These are phyloP conservation scores for Ethmia dodecea DNA, from an alignment of 2,888 invertebrate genomes.

Conservation along the genomic window DNA sequence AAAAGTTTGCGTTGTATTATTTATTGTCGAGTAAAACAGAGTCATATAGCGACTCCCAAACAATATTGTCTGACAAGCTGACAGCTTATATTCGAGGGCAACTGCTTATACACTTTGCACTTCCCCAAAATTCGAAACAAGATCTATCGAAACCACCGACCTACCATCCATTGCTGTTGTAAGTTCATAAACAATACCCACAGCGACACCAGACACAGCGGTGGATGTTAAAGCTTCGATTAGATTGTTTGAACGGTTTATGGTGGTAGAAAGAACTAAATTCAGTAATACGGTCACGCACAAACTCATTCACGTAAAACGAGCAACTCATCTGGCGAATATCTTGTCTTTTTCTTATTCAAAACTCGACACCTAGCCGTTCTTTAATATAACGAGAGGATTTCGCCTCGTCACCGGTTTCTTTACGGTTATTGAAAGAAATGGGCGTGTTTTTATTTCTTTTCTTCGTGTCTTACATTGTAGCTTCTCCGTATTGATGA, in stretches of 20 bases:
- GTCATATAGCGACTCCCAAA: conserved; percentile 16
- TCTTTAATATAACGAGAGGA: conserved; percentile 12
- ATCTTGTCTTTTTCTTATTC: conserved; percentile 31
- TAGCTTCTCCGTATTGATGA: no score
- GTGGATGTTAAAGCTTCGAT: no score
- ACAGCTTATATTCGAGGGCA: conserved; percentile 16
- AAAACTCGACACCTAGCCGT: conserved; percentile 31
- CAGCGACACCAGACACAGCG: no score
- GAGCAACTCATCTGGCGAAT: conserved; percentile 31
- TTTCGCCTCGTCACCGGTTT: conserved; percentile 6
- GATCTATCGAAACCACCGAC: no score
- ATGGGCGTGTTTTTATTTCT: not conserved
- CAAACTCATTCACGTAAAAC: conserved; percentile 28
- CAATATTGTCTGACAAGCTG: conserved; percentile 24
- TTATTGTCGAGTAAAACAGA: conserved; percentile 20
- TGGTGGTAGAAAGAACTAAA: conserved; percentile 11
- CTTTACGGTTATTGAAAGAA: conserved; percentile 7
- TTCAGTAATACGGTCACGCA: conserved; percentile 32
- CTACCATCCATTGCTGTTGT: no score
- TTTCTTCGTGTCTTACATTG: no score
- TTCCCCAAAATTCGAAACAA: no score
- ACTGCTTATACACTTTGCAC: conserved; percentile 4
- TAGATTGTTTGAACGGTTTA: no score
- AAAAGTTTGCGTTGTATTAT: conserved; percentile 20
- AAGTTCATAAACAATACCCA: no score